Conservation (phyloP, 2,888 invertebrate genomes). For the Tenthredo notha region DNA sequence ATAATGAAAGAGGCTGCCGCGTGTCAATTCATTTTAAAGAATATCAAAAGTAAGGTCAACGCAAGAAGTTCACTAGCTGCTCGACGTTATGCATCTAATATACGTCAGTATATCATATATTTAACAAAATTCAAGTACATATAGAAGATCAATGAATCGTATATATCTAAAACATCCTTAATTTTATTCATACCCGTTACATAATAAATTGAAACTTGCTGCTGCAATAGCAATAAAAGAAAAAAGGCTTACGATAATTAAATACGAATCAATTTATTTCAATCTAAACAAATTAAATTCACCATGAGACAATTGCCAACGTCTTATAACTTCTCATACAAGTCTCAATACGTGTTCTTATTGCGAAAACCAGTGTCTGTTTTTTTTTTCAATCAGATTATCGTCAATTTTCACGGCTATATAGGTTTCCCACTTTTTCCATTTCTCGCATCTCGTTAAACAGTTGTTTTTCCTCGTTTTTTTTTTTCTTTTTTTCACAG, state of each 20-base stretch:
- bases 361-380: not conserved
- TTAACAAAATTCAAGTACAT: too few species aligned
- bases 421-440: too few species aligned
- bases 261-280: conserved; percentile 25
- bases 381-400: not conserved
- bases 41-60: conserved; percentile 30
- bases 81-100: not conserved
- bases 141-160: not conserved
- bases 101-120: too few species aligned
- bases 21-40: conserved; percentile 37
- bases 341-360: not conserved
- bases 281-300: conserved; percentile 15
- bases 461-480: too few species aligned
- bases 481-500: not conserved
- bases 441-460: not conserved
- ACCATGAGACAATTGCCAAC: not conserved
- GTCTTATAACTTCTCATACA: not conserved
- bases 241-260: conserved; percentile 21
- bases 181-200: not conserved
- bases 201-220: not conserved
- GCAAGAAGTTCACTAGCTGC: not conserved
- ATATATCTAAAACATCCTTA: not conserved
- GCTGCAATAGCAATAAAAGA: not conserved
- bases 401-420: too few species aligned
- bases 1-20: conserved; percentile 48